Percentiles rank a stretch among this genome's conserved stretches.
Evolutionary conservation across 2,797 vertebrate species (phyloP).

Genomic region (Acanthornis magna): DNA sequence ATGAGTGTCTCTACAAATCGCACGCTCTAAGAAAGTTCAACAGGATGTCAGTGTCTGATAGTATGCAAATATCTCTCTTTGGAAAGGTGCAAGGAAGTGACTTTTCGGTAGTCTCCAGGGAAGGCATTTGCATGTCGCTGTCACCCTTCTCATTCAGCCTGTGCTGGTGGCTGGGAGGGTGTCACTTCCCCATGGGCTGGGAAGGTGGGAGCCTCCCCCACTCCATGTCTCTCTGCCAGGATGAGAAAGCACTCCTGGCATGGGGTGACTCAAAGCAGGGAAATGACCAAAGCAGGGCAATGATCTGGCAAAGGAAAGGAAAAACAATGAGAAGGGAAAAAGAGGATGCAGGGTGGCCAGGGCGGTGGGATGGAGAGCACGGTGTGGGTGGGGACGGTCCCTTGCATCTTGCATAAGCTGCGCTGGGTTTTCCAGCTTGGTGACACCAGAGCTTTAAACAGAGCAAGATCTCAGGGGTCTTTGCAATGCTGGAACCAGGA

Average conservation of each 20-base stretch:
- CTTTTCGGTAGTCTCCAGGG: background rate
- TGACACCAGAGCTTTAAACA: background rate
- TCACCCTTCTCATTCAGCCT: background rate
- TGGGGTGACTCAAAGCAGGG: background rate
- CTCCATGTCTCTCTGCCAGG: background rate
- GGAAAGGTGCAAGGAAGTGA: background rate
- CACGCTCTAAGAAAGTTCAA: background rate
- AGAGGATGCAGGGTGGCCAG: background rate
- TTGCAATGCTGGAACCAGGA: background rate
- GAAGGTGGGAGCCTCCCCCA: background rate
- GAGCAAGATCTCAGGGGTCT: background rate
- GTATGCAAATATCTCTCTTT: background rate
- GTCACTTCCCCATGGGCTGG: background rate
- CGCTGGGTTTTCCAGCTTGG: accelerated
- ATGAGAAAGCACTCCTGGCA: background rate
- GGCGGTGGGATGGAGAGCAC: background rate
- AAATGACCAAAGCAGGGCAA: background rate
- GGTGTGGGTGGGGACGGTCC: background rate
- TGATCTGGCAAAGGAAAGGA: background rate
- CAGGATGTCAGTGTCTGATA: conserved; percentile 4
- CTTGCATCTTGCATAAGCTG: background rate
- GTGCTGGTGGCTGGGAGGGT: background rate
- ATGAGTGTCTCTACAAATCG: accelerated
- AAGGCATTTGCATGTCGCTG: conserved; percentile 7
- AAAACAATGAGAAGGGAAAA: background rate